Evolutionary conservation across 1,140 invertebrate genomes (phyloP).

Genomic region (Copidosoma floridanum): DNA sequence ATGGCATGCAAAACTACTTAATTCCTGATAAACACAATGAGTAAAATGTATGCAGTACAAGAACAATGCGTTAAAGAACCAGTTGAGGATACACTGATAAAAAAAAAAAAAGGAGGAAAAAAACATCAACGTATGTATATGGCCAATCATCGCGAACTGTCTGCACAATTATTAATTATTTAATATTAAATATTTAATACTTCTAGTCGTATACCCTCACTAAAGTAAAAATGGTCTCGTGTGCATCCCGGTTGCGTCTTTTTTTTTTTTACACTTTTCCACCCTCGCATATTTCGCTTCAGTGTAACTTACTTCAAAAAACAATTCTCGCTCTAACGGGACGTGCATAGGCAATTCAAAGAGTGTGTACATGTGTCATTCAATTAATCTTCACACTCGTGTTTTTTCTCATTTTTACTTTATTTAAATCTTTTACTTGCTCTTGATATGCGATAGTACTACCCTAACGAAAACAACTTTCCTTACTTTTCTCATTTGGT

Average conservation of each 20-base stretch:
- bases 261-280: conserved; percentile 23
- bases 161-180: conserved; percentile 45
- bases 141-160: conserved; percentile 51
- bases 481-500: conserved; percentile 55
- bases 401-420: conserved; percentile 30
- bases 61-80: too few species aligned
- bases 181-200: conserved; percentile 57
- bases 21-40: too few species aligned
- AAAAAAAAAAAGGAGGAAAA: neutral
- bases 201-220: conserved; percentile 57
- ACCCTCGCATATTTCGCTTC: too few species aligned
- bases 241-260: conserved; percentile 33
- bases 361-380: conserved; percentile 48
- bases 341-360: conserved; percentile 52
- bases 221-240: conserved; percentile 56
- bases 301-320: too few species aligned
- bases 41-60: too few species aligned
- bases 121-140: conserved; percentile 37
- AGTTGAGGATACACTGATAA: too few species aligned
- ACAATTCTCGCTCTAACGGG: too few species aligned
- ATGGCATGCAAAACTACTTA: conserved; percentile 22
- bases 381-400: too few species aligned
- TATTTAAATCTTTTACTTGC: conserved; percentile 31
- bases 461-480: conserved; percentile 51
- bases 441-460: conserved; percentile 54